phyloP scores from a whole-genome alignment of 2,113 vertebrate genomes.

The Theristicus caerulescens region DNA sequence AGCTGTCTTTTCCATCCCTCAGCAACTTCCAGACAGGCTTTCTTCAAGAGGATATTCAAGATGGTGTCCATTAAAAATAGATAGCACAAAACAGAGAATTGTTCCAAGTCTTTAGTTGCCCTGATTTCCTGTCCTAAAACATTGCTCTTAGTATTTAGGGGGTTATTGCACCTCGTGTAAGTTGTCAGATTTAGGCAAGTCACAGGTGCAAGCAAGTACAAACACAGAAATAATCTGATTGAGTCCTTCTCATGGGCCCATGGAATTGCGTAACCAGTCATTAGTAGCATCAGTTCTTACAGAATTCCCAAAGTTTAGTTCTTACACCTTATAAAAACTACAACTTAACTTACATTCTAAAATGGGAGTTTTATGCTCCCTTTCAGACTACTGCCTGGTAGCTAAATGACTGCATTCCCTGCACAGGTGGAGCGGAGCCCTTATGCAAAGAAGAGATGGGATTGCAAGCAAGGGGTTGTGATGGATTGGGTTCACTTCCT shows the following conservation, averaged over 20 bases:
- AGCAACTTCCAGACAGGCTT: background rate
- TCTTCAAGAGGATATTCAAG: background rate
- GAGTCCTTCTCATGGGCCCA: background rate
- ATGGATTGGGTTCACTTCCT: constrained; percentile 34
- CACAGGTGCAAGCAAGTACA: background rate
- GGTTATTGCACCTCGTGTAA: background rate
- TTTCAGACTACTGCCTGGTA: background rate
- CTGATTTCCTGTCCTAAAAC: background rate
- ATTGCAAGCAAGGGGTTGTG: background rate
- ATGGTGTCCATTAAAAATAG: background rate
- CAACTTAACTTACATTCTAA: background rate
- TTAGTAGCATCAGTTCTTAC: background rate
- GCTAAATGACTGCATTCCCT: background rate
- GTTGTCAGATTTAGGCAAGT: background rate
- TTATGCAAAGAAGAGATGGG: background rate
- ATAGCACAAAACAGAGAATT: background rate
- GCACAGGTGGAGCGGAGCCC: background rate
- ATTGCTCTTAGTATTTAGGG: background rate
- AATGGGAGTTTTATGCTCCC: background rate
- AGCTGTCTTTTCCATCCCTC: background rate
- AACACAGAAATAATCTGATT: background rate
- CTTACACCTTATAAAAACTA: background rate
- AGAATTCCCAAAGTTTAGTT: background rate
- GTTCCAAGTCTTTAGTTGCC: background rate
- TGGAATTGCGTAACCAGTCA: background rate